Evolutionary conservation across 2,113 vertebrate species (phyloP), one percentile per base, ranked within the genome.

Genomic region (Gobius niger): DNA sequence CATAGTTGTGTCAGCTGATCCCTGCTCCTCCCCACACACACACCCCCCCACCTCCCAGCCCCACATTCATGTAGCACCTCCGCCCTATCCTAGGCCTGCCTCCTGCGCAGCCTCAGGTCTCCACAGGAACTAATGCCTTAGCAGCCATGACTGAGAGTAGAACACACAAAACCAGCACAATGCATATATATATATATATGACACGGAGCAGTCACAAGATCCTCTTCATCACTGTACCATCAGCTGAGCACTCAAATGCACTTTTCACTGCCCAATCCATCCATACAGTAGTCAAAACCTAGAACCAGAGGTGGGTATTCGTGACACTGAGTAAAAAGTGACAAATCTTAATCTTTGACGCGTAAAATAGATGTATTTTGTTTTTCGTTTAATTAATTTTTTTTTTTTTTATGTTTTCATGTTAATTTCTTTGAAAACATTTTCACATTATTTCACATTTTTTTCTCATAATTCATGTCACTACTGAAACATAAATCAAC

Each of bases 1-100:
- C 85, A 86, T 80, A 80, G 75, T 86, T 84, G 68, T 83, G 76
- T 86, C 85, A 83, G 81, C 81, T 85, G 85, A 89, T 82, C 68
- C 50, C 41, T 40, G 14, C 57, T 16, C 44, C 60, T 49, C 63
- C 49, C 82, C 44, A 46, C 60, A 34, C 2, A 34, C 24, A 34
- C 24, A 3, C 24, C 24, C 24, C 24, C 24, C 24, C 24, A 24
- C 24, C 24, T 24, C 24, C 24, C 24, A 24, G 3, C 1, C 24
- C 56, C 6, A 8, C 6, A 13, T 59, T 72, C 74, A 80, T 73
- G 81, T 66, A 62, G 65, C 41, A 73, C 70, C 70, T 82, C 72
- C 24, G 24, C 24, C 74, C 78, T 71, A 73, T 81, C 76, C 74
- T 65, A 44, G 69, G 67, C 63, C 62, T 56, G 56, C 69, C 63